These are phyloP conservation scores for Dolichoris vasculosae DNA, from an alignment of 1,140 invertebrate species.

Conservation along the genomic window DNA sequence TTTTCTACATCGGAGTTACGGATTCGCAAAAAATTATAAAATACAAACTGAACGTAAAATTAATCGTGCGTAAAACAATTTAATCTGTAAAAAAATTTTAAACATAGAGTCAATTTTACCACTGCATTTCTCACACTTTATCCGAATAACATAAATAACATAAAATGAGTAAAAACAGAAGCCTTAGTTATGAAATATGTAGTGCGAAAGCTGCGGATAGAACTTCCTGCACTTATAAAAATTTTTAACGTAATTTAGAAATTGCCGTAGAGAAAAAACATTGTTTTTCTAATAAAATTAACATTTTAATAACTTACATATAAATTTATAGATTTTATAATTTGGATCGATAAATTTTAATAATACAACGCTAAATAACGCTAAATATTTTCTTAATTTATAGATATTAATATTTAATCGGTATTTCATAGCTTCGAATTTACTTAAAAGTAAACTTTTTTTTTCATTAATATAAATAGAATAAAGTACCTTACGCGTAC, in stretches of 20 bases:
- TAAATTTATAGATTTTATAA: background rate
- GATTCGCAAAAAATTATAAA: background rate
- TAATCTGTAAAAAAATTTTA: background rate
- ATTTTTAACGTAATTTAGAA: background rate
- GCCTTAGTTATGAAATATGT: background rate
- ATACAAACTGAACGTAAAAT: background rate
- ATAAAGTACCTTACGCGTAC: background rate
- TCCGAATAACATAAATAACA: background rate
- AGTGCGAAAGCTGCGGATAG: background rate
- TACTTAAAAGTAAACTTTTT: background rate
- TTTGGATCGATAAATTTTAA: background rate
- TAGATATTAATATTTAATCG: background rate
- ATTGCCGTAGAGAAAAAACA: background rate
- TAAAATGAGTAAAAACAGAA: background rate
- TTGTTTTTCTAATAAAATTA: background rate
- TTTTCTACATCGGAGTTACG: background rate
- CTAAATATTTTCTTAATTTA: background rate
- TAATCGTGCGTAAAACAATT: background rate
- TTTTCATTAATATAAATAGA: background rate
- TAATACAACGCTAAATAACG: background rate
- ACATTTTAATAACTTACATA: background rate
- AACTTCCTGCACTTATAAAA: background rate
- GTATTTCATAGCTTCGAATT: background rate
- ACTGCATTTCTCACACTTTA: background rate
- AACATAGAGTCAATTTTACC: background rate